Base-by-base conservation (phyloP, 2,113 vertebrate species). In the Fregetta grallaria region DNA sequence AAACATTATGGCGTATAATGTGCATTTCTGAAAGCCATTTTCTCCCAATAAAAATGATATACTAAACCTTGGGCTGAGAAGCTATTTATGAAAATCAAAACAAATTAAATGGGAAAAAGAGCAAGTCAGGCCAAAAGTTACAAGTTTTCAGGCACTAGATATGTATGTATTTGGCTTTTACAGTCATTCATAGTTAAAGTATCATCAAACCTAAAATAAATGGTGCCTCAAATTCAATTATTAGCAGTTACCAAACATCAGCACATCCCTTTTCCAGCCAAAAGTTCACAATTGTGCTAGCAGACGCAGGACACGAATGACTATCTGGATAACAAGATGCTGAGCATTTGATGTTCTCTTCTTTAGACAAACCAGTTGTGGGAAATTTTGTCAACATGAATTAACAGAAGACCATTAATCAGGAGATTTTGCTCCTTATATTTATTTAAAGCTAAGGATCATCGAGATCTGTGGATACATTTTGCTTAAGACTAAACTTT, bases 1-100 rank as follows among this genome's bases (percentile, higher is more conserved):
- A 96, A 83, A 89, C 56, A 50, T 32, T 44, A 44, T 3, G 34
- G 44, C 0, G 0, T 70, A 40, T 32, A 61, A 68, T 0, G 1
- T 25, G 40, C 56, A 71, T 50, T 77, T 68, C n/a, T 52, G 61
- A 73, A 56, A 92, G 58, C 49, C 40, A 29, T 76, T 88, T 80
- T 62, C 27, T 72, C 55, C 34, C 67, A 73, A 6, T 70, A 95
- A 91, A 91, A 82, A 68, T 29, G 15, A 70, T 52, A 73, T 9
- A 58, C 50, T 90, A 52, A 42, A 70, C 58, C 59, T 62, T 14
- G 25, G 45, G 56, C 13, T 56, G 45, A 93, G 74, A 90, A 70
- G 38, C 49, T 73, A 56, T 44, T 91, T 2, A 90, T 56, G 73
- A 90, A 86, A 93, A 73, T 1, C 4, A 80, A 73, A 29, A 72